Percentiles rank a stretch among this genome's conserved stretches.
Evolutionary conservation across 2,888 invertebrate species (phyloP).

Genomic region (Rotaria magnacalcarata): DNA sequence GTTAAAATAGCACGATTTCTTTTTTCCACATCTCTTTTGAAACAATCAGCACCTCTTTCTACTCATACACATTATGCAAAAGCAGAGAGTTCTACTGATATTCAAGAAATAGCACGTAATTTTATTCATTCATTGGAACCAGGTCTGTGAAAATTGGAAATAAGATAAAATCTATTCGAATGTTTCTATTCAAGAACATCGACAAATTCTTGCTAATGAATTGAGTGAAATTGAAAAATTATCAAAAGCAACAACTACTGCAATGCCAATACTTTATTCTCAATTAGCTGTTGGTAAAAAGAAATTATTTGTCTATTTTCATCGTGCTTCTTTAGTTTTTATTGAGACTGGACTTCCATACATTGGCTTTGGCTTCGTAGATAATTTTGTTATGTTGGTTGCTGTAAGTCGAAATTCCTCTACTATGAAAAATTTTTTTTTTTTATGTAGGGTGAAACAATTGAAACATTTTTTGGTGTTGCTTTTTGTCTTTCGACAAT

Average conservation of each 20-base stretch:
- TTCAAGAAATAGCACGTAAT: slow-evolving; percentile 23
- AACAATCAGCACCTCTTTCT: neutral
- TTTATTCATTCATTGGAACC: slow-evolving; percentile 14
- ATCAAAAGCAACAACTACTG: neutral
- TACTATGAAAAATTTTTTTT: neutral
- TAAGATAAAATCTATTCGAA: neutral
- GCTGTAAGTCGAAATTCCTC: slow-evolving; percentile 28
- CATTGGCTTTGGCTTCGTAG: slow-evolving; percentile 46
- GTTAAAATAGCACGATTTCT: neutral
- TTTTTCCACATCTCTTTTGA: neutral
- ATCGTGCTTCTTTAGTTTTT: neutral
- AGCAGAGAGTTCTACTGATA: neutral
- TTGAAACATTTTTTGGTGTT: slow-evolving; percentile 40
- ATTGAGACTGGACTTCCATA: slow-evolving; percentile 45
- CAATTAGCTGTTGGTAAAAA: neutral
- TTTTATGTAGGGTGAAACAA: slow-evolving; percentile 43
- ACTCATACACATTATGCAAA: slow-evolving; percentile 10
- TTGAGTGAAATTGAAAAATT: neutral
- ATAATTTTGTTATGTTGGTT: slow-evolving; percentile 46
- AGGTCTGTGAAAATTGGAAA: neutral
- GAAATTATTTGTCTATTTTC: neutral
- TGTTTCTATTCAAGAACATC: neutral
- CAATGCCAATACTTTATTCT: neutral
- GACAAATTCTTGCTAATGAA: neutral
- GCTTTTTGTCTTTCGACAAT: slow-evolving; percentile 43